phyloP scores from a whole-genome alignment of 2,888 invertebrate species.

The Cryptocephalus moraei region DNA sequence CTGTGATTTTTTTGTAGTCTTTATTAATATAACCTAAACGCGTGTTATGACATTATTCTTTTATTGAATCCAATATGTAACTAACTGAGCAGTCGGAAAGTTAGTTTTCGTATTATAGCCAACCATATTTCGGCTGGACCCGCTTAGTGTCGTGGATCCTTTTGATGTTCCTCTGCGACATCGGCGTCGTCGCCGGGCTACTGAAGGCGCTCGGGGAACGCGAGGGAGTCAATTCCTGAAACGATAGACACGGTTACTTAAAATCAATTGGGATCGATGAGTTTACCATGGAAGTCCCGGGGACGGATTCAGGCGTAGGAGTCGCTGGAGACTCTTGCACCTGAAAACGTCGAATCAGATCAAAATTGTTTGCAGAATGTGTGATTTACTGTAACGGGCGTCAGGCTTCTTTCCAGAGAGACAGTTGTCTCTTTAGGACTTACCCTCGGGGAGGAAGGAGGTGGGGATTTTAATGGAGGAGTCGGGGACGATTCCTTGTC shows the following conservation, averaged over 20 bases:
- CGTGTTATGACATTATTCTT: too few relatives aligned
- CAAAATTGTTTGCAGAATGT: too few relatives aligned
- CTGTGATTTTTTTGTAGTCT: too few relatives aligned
- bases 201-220: conserved; percentile 2
- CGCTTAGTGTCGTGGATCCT: conserved; percentile 47
- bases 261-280: not conserved
- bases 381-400: too few relatives aligned
- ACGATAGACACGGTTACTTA: not conserved
- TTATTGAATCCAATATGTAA: too few relatives aligned
- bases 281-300: not conserved
- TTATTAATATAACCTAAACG: too few relatives aligned
- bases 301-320: not conserved
- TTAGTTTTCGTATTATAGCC: conserved; percentile 39
- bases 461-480: too few relatives aligned
- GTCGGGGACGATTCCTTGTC: too few relatives aligned
- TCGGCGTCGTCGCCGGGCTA: conserved; percentile 14
- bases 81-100: too few relatives aligned
- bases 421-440: too few relatives aligned
- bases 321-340: not conserved
- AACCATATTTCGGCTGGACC: conserved; percentile 49
- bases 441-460: too few relatives aligned
- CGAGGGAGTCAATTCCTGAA: not conserved
- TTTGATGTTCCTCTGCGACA: conserved; percentile 28
- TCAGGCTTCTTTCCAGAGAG: too few relatives aligned
- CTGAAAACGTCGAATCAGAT: not conserved